Evolutionary conservation across 2,113 vertebrate genomes (phyloP).

Genomic region (Cyphotilapia sp.): DNA sequence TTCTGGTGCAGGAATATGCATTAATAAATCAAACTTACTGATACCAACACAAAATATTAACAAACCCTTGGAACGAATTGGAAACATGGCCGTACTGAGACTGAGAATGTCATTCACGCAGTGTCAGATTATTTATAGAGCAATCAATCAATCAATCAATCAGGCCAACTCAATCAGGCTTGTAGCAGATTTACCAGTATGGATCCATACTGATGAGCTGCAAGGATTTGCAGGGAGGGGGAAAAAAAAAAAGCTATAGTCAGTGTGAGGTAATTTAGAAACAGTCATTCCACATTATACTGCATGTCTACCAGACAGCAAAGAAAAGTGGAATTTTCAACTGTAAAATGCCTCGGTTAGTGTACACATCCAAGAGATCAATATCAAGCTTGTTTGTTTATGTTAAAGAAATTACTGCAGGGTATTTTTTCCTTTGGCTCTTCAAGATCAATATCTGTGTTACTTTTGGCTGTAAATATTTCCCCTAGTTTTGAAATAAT

Average conservation of each 20-base stretch:
- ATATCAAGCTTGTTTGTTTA: not conserved
- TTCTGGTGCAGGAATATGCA: not conserved
- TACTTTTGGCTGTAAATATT: not conserved
- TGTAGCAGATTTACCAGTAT: not conserved
- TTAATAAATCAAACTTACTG: not conserved
- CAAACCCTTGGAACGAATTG: not conserved
- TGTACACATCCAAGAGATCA: not conserved
- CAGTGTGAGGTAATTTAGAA: not conserved
- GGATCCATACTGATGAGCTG: not conserved
- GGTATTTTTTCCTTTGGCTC: not conserved
- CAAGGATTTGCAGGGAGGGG: not conserved
- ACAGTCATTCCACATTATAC: not conserved
- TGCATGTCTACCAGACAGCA: not conserved
- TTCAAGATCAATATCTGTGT: not conserved
- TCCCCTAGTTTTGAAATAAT: not conserved
- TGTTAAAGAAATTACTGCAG: not conserved
- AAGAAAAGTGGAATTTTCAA: not conserved
- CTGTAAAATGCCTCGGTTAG: not conserved
- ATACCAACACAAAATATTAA: not conserved
- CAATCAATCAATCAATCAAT: not conserved
- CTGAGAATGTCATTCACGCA: not conserved
- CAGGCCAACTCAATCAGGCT: not conserved
- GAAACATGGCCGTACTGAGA: not conserved
- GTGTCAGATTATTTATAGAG: not conserved
- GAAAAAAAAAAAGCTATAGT: not conserved